Conservation (phyloP, 2,113 vertebrate genomes). For the Callipepla californica region DNA sequence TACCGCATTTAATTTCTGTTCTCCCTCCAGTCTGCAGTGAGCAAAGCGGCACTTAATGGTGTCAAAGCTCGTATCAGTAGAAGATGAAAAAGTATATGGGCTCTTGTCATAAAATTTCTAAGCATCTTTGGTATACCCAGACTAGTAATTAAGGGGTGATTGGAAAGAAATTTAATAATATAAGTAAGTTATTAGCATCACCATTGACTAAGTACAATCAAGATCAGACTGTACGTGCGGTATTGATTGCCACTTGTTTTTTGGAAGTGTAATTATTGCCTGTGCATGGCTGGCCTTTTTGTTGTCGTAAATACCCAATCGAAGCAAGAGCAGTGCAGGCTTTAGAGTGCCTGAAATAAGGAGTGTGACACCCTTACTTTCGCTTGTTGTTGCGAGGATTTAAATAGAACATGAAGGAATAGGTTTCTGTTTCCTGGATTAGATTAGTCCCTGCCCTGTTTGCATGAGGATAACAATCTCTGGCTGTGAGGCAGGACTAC, state of each 20-base stretch:
- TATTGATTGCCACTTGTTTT: slow-evolving; percentile 70
- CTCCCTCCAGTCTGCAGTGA: neutral
- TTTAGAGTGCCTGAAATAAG: slow-evolving; percentile 10
- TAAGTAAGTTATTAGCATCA: slow-evolving; percentile 74
- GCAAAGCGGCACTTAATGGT: slow-evolving; percentile 30
- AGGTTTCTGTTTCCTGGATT: neutral
- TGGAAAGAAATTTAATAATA: slow-evolving; percentile 80
- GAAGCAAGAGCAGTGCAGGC: slow-evolving; percentile 42
- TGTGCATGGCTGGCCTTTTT: slow-evolving; percentile 50
- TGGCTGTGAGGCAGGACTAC: neutral
- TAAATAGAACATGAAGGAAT: slow-evolving; percentile 14
- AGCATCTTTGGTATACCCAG: slow-evolving; percentile 31
- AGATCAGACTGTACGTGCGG: slow-evolving; percentile 52
- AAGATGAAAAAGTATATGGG: neutral
- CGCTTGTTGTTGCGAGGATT: neutral
- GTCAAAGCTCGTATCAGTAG: neutral
- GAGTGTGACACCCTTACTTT: neutral
- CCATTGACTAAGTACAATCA: slow-evolving; percentile 73
- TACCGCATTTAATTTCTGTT: slow-evolving; percentile 40
- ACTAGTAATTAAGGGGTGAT: slow-evolving; percentile 76
- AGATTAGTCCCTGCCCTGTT: neutral
- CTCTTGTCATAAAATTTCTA: slow-evolving; percentile 10
- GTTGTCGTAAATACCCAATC: slow-evolving; percentile 39
- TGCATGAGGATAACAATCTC: neutral
- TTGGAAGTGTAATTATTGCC: slow-evolving; percentile 65